Base-by-base conservation (phyloP, 2,113 vertebrate genomes). In the Malurus melanocephalus region DNA sequence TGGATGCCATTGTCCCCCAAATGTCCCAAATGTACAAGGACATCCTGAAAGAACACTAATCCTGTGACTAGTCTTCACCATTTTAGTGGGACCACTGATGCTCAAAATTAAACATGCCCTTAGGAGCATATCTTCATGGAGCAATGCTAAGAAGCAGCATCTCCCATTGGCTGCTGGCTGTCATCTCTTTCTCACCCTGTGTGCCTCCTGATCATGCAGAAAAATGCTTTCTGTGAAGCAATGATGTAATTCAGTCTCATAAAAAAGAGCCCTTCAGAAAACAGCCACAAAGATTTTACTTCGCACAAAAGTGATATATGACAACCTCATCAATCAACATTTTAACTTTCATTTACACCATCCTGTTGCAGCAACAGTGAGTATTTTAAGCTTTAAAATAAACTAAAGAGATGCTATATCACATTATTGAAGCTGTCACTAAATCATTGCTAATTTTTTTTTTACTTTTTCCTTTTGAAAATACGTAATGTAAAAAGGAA, bases 161-260 rank as follows among this genome's bases (percentile, higher is more conserved):
- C 55, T 80, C 62, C 40, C 52, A 56, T 35, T 90, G 86, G 42
- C 73, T 86, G 35, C 65, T 88, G 67, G 12, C 59, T 61, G 86
- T 66, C 46, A 73, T 89, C 65, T 83, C 53, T 91, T 78, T 88
- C 73, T 93, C 83, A 72, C 35, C 55, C 57, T 78, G 19, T 35
- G 51, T 90, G 33, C 62, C 59, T 93, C 51, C n/a, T 81, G 69
- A 84, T 71, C 84, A n/a, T n/a, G 64, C 69, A 75, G 88, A 92
- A 91, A 91, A 93, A 92, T 73, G 42, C 69, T 80, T 74, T 92
- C 43, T 85, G 87, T 88, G 67, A 83, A 88, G 71, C 60, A 77
- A 7, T 92, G 87, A 92, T 95, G 86, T 94, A 90, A 94, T 87
- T 90, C 87, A 61, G 52, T 40, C 64, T 89, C 75, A 71, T 85